Evolutionary conservation across 2,888 invertebrate genomes (phyloP).

Genomic region (Drosophila aldrichi): DNA sequence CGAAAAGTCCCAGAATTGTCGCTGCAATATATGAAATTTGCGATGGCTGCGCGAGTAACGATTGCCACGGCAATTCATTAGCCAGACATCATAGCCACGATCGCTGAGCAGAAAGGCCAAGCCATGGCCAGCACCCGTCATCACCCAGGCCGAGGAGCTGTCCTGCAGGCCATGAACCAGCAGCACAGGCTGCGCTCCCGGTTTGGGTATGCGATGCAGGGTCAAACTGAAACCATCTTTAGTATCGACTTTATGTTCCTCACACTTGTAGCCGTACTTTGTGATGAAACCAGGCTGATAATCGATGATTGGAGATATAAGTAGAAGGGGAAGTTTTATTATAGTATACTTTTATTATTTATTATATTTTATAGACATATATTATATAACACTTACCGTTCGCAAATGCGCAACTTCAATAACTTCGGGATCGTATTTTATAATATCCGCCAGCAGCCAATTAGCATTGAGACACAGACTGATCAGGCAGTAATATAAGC

Average conservation of each 20-base stretch:
- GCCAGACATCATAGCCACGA: constrained; percentile 87
- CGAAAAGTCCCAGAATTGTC: constrained; percentile 88
- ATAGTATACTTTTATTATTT: too few relatives aligned
- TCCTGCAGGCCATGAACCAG: constrained; percentile 90
- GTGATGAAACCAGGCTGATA: constrained; percentile 68
- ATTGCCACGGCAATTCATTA: constrained; percentile 89
- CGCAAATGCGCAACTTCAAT: constrained; percentile 45
- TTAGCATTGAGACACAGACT: constrained; percentile 18
- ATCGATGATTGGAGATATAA: too few relatives aligned
- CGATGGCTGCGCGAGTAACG: constrained; percentile 87
- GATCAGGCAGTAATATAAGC: constrained; percentile 26
- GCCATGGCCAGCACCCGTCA: constrained; percentile 88
- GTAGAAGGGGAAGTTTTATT: background rate
- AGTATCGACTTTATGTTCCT: constrained; percentile 88
- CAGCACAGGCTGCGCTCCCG: constrained; percentile 86
- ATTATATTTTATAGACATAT: background rate
- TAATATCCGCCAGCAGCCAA: constrained; percentile 11
- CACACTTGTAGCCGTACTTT: constrained; percentile 88
- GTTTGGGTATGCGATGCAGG: constrained; percentile 89
- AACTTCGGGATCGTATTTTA: constrained; percentile 14
- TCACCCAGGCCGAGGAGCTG: constrained; percentile 89
- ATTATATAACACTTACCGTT: constrained; percentile 30
- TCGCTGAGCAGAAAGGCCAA: constrained; percentile 87
- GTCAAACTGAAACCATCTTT: constrained; percentile 91
- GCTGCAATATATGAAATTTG: constrained; percentile 85